Conservation (phyloP, 2,113 vertebrate genomes). For the Theristicus caerulescens region DNA sequence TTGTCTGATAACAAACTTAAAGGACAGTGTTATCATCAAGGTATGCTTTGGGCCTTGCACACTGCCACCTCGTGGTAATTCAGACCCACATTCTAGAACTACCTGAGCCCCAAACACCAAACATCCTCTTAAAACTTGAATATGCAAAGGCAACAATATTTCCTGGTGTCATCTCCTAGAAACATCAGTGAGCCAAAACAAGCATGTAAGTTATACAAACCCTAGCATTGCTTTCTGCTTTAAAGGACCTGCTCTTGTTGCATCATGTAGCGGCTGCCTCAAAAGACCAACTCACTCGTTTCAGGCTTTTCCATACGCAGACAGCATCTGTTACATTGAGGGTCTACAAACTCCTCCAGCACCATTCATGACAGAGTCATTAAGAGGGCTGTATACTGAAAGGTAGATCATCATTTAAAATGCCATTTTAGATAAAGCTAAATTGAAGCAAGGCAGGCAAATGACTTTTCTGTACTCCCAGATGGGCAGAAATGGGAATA, state of each 20-base stretch:
- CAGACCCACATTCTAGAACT: not conserved
- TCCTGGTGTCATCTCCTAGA: not conserved
- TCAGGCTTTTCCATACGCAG: not conserved
- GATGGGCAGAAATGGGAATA: not conserved
- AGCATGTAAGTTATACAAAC: not conserved
- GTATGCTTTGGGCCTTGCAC: not conserved
- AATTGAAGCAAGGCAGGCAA: not conserved
- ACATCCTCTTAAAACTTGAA: not conserved
- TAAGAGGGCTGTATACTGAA: not conserved
- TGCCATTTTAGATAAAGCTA: not conserved
- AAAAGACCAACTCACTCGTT: not conserved
- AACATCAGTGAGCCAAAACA: not conserved
- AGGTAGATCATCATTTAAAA: not conserved
- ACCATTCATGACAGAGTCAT: not conserved
- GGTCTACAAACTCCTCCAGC: not conserved
- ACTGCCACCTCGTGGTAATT: conserved; percentile 32
- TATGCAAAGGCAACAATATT: not conserved
- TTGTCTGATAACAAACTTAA: not conserved
- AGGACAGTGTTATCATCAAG: accelerated
- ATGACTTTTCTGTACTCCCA: not conserved
- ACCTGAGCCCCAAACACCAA: not conserved
- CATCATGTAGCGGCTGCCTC: not conserved
- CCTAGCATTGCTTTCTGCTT: not conserved
- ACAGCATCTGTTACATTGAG: not conserved
- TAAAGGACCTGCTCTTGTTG: not conserved